Conservation (phyloP, 2,888 invertebrate genomes). For the Pseudococcus viburni region DNA sequence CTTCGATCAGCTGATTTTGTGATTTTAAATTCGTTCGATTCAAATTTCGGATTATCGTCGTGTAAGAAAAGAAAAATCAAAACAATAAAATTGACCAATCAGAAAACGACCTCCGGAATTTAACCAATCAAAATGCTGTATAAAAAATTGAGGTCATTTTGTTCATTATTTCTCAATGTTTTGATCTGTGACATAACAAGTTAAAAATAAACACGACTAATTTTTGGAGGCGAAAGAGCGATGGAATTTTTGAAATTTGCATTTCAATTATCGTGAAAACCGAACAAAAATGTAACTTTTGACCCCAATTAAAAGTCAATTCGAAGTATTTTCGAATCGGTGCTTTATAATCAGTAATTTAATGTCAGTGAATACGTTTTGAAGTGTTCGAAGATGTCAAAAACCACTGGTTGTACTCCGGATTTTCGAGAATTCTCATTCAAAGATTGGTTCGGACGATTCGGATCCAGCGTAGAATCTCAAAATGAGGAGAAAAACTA, state of each 20-base stretch:
- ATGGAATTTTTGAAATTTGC: too few relatives aligned
- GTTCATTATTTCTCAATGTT: background rate
- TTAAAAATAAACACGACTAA: background rate
- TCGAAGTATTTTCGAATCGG: background rate
- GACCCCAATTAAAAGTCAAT: background rate
- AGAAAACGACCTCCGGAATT: background rate
- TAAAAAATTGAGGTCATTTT: background rate
- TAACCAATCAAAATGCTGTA: background rate
- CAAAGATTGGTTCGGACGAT: slow-evolving; percentile 60
- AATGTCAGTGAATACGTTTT: background rate
- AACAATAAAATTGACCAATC: background rate
- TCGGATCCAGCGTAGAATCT: slow-evolving; percentile 70
- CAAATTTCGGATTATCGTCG: background rate
- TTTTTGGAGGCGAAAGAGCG: background rate
- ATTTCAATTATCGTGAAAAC: background rate
- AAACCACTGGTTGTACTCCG: slow-evolving; percentile 43
- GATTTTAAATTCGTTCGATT: background rate
- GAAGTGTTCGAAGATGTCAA: slow-evolving; percentile 45
- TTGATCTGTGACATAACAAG: background rate
- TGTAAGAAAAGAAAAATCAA: background rate
- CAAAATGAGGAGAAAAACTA: slow-evolving; percentile 90
- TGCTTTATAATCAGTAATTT: background rate
- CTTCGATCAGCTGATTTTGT: background rate
- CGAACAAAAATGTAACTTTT: slow-evolving; percentile 21
- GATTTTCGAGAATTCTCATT: slow-evolving; percentile 61